A percentile compares a stretch with the other conserved stretches of the same genome.
Conservation (phyloP, 2,113 vertebrate species). For the Poecilia latipinna region DNA sequence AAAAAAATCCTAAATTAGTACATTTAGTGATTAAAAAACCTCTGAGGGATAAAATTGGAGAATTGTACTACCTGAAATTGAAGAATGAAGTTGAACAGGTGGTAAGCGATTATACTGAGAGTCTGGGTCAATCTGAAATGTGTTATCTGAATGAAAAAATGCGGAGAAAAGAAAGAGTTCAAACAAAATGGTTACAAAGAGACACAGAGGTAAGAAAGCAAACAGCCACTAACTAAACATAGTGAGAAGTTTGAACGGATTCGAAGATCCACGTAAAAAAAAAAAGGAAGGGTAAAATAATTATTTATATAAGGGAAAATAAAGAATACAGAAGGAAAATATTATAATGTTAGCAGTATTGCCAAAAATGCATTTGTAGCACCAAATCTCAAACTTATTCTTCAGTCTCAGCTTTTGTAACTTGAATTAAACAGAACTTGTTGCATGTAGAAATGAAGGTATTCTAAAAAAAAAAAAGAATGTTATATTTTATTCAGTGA, state of each 20-base stretch:
- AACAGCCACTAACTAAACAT: neutral
- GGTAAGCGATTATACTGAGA: conserved; percentile 15
- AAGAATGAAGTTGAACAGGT: conserved; percentile 19
- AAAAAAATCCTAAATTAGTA: neutral
- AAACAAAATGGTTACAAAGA: conserved; percentile 46
- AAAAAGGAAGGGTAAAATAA: no score
- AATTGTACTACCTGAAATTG: conserved; percentile 53
- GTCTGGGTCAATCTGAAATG: conserved; percentile 28
- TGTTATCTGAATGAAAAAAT: conserved; percentile 42
- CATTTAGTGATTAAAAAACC: neutral
- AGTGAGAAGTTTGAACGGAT: no score
- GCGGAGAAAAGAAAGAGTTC: neutral
- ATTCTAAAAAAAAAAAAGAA: no score
- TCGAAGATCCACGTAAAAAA: no score
- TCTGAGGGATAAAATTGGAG: neutral
- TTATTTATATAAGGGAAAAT: no score
- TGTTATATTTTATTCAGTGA: no score
- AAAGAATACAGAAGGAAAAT: no score
- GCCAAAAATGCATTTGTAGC: neutral
- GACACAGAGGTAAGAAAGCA: neutral
- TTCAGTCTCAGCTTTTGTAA: neutral
- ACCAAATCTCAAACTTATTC: neutral
- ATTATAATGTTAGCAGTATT: no score
- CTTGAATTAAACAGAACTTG: neutral
- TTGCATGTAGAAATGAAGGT: neutral